Evolutionary conservation across 2,888 invertebrate genomes (phyloP), one percentile per base, ranked within the genome.

Genomic region (Biston stratarius): DNA sequence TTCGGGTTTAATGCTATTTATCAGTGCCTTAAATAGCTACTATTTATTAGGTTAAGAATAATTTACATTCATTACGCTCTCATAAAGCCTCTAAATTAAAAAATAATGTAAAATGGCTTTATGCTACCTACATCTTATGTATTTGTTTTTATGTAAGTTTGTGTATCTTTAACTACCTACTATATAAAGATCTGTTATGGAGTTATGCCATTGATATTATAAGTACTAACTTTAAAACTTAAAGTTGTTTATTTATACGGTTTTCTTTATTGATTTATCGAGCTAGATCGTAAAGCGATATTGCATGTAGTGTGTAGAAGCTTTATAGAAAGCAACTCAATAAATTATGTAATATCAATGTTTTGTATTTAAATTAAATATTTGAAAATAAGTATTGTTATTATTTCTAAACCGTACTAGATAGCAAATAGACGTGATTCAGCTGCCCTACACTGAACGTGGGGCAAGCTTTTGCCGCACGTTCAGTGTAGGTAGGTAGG

Each of bases 131-230:
- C 14, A 38, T 33, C 38, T 56, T 51, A 33, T 57, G 14, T 71
- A 70, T 71, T 71, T 69, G 62, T 66, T 65, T 70, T 69, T 74
- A 69, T 74, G 71, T 76, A 69, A 56, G 67, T 68, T 64, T 48
- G n/a, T 15, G 55, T 42, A 73, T 65, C 52, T 47, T n/a, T 57
- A 57, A 47, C 59, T 40, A 72, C 76, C 48, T 24, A 72, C 76
- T 79, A 77, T 73, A 42, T 69, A 80, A 79, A 81, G 83, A 87
- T 87, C 84, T 89, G 85, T 86, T 83, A 86, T 85, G 6, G 0
- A 38, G 38, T 38, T 38, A 38, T 38, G 82, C 88, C 87, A 89
- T 88, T 90, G 89, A 90, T 90, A 90, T 82, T 85, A 74, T 89
- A 87, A 87, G 87, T 80, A 78, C 77, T 79, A 81, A 83, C 77